Conservation (phyloP, 2,888 invertebrate genomes). For the Fissipunctia ypsillon region DNA sequence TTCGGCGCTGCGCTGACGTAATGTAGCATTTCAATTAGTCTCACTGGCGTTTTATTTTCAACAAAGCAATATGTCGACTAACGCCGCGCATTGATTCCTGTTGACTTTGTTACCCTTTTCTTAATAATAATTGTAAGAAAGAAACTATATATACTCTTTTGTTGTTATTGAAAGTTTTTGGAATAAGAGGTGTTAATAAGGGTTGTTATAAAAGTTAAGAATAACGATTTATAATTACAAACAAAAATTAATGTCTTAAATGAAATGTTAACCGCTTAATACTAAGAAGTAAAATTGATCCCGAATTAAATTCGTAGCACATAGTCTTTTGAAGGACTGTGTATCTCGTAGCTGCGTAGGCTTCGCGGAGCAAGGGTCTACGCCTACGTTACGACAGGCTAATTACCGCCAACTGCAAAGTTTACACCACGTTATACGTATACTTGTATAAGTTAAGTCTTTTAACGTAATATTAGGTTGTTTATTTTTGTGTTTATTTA, state of each 20-base stretch:
- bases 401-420: slow-evolving; percentile 1
- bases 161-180: slow-evolving; percentile 45
- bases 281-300: not conserved
- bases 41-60: slow-evolving; percentile 81
- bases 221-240: slow-evolving; percentile 4
- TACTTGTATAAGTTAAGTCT: not conserved
- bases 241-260: not conserved
- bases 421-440: not conserved
- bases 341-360: slow-evolving; percentile 65
- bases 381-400: slow-evolving; percentile 32
- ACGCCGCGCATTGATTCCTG: slow-evolving; percentile 73
- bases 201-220: not conserved
- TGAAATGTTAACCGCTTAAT: not conserved
- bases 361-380: slow-evolving; percentile 59
- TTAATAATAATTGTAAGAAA: slow-evolving; percentile 54
- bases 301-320: slow-evolving; percentile 14
- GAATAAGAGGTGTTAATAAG: slow-evolving; percentile 17
- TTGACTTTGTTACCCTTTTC: slow-evolving; percentile 66
- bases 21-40: slow-evolving; percentile 88
- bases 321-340: slow-evolving; percentile 56
- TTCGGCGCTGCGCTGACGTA: slow-evolving; percentile 81
- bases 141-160: slow-evolving; percentile 54
- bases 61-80: slow-evolving; percentile 81
- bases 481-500: no score
- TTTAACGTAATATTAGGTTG: not conserved